These are phyloP conservation scores for Polymixis lichenea DNA, from an alignment of 2,888 invertebrate genomes.

Conservation along the genomic window DNA sequence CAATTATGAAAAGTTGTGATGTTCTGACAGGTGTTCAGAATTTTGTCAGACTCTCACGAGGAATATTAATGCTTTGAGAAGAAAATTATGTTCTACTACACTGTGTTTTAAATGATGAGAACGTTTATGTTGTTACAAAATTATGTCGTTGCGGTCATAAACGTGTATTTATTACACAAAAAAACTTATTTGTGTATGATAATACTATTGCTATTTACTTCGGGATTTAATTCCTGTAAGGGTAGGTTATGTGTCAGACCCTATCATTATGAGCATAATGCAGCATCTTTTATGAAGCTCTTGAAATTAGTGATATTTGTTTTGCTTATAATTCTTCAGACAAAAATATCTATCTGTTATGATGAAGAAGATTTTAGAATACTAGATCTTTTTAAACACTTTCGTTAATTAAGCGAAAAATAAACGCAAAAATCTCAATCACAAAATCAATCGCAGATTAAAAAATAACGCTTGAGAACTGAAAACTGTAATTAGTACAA, in stretches of 20 bases:
- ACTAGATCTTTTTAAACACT: background rate
- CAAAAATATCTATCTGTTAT: background rate
- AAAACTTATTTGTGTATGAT: no score
- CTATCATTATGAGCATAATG: background rate
- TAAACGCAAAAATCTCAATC: conserved; percentile 10
- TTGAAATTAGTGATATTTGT: no score
- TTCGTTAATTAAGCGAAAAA: background rate
- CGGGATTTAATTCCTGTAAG: background rate
- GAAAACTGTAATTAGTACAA: conserved; percentile 25
- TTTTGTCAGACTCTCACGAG: conserved; percentile 25
- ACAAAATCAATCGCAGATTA: background rate
- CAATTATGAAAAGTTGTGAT: conserved; percentile 58
- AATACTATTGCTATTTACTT: background rate
- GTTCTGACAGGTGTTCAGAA: conserved; percentile 38
- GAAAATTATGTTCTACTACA: conserved; percentile 20
- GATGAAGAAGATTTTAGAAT: background rate
- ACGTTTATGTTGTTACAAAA: conserved; percentile 15
- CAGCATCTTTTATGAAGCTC: no score
- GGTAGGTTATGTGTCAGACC: background rate
- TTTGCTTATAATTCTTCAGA: background rate
- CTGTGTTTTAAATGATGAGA: background rate
- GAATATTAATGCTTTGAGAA: conserved; percentile 40
- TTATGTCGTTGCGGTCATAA: background rate
- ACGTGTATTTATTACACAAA: background rate
- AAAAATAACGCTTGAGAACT: background rate